phyloP scores from a whole-genome alignment of 2,797 vertebrate species.

The Poeciliopsis presidionis region DNA sequence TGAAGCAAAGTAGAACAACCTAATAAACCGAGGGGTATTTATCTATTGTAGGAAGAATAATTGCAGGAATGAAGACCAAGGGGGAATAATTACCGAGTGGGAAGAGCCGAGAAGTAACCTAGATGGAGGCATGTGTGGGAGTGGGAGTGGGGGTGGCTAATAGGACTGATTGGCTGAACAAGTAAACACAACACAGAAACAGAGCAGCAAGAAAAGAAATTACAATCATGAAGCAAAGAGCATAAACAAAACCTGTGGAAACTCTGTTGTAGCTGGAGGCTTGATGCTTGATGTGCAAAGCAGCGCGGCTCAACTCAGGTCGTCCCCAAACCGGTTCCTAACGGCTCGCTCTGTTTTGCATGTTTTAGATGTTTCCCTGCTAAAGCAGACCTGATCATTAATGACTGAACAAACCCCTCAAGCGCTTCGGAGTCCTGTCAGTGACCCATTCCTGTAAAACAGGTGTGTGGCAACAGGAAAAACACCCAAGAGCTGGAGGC shows the following conservation, averaged over 20 bases:
- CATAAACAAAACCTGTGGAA: neutral
- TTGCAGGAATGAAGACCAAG: neutral
- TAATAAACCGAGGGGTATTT: neutral
- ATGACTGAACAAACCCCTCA: neutral
- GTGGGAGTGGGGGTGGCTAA: neutral
- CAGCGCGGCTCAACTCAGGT: neutral
- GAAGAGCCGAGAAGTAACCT: neutral
- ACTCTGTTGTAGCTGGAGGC: neutral
- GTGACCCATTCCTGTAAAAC: neutral
- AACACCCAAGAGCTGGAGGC: neutral
- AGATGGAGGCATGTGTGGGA: neutral
- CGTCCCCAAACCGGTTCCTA: neutral
- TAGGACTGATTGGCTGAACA: neutral
- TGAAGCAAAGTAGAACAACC: neutral
- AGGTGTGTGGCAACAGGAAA: neutral
- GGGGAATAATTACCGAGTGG: conserved; percentile 1
- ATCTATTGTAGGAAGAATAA: neutral
- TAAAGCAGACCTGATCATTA: neutral
- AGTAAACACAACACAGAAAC: neutral
- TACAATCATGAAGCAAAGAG: neutral
- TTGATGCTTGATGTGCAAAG: neutral
- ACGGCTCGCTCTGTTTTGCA: too few species aligned
- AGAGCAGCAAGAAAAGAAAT: neutral
- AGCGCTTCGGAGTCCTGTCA: neutral
- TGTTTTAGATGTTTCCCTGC: neutral